Evolutionary conservation across 2,888 invertebrate species (phyloP).

Genomic region (Eristalis pertinax): DNA sequence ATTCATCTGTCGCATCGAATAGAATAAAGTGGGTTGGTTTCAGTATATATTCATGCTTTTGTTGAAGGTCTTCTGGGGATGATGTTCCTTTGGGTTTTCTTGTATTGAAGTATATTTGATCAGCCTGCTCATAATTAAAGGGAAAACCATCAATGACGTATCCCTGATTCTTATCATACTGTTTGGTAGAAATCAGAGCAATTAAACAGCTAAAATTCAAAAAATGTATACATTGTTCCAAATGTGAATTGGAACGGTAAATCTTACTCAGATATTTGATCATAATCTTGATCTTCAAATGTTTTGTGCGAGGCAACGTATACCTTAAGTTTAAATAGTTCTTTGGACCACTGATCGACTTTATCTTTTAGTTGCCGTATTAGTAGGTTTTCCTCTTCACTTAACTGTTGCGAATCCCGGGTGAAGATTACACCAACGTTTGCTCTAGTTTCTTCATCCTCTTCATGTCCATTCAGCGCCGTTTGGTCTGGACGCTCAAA

Average conservation of each 20-base stretch:
- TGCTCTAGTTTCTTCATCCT: background rate
- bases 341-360: constrained; percentile 28
- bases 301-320: constrained; percentile 51
- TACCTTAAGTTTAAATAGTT: constrained; percentile 39
- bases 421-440: background rate
- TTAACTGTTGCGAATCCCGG: background rate
- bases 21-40: constrained; percentile 66
- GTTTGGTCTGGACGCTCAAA: constrained; percentile 19
- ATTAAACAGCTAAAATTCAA: constrained; percentile 55
- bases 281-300: constrained; percentile 54
- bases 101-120: constrained; percentile 53
- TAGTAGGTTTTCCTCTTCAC: constrained; percentile 21
- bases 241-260: background rate
- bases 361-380: constrained; percentile 1
- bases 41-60: background rate
- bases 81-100: background rate
- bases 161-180: constrained; percentile 72
- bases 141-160: constrained; percentile 73
- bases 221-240: background rate
- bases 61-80: background rate
- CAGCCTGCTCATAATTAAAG: constrained; percentile 64
- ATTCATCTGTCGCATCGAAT: constrained; percentile 63
- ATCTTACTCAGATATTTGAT: constrained; percentile 30
- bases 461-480: background rate
- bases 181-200: constrained; percentile 48